Evolutionary conservation across 2,888 invertebrate genomes (phyloP), one percentile per base, ranked within the genome.

Genomic region (Drosophila histrio): DNA sequence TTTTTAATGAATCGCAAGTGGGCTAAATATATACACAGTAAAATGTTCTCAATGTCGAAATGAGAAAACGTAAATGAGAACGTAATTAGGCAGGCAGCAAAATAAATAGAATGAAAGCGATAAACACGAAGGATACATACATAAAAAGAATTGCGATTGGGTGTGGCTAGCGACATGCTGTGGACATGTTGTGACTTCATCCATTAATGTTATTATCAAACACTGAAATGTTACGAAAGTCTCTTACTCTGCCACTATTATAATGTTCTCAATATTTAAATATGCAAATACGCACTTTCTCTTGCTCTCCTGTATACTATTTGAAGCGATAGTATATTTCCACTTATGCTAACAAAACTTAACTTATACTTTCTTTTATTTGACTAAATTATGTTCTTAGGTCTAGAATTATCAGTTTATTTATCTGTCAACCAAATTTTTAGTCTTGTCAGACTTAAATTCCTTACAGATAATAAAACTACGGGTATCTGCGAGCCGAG

Each of bases 1-100:
- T 54, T 72, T 87, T 77, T 77, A 87, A 87, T 82, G 87, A 82
- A 78, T 81, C 66, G 70, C 70, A 58, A 49, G 69, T 26, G 44
- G 58, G 49, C 71, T 67, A 66, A 64, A 67, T 67, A 53, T 60
- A 64, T 28, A 19, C 32, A 13, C 15, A 32, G 22, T 2, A 22
- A 22, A 46, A 38, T 47, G 56, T 46, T 30, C 30, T 30, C 52
- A 59, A 30, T 32, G 47, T 24, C 43, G 28, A 57, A 64, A 41
- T 60, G 50, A 19, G 52, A 32, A 52, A 52, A 58, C 30, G 50
- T 58, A 53, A 61, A 50, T 57, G 65, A 65, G 63, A 62, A 54
- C 49, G 65, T 86, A 83, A 80, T 80, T 83, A 83, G 83, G 63
- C 80, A 44, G 67, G 52, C 77, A 26, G 58, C 30, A 56, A 43